Evolutionary conservation across 2,797 vertebrate species (phyloP).

Genomic region (Merluccius polli): DNA sequence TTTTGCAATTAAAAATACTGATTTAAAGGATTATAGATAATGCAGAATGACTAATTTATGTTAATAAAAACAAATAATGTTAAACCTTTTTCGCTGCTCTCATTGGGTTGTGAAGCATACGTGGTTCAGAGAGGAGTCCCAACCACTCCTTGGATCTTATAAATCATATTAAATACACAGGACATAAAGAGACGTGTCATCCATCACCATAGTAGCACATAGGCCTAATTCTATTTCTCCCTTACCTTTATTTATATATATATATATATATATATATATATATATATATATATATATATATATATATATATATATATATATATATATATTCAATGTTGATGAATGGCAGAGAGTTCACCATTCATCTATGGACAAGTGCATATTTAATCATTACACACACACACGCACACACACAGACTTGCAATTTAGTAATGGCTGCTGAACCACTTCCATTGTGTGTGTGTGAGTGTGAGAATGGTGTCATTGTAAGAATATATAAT

Average conservation of each 20-base stretch:
- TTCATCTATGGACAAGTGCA: no score
- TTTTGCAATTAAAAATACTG: slow-evolving; percentile 62
- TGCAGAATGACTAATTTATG: background rate
- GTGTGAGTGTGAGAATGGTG: no score
- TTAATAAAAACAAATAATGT: background rate
- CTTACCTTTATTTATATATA: background rate
- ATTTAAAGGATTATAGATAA: slow-evolving; percentile 19
- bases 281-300: no score
- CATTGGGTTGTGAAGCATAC: background rate
- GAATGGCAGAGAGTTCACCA: slow-evolving; percentile 11
- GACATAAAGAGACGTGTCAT: background rate
- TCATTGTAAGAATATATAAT: no score
- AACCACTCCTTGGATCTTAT: background rate
- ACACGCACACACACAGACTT: no score
- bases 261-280: no score
- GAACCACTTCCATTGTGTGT: no score
- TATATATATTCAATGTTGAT: slow-evolving; percentile 24
- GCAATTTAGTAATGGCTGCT: no score
- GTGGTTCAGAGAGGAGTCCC: background rate
- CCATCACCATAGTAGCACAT: background rate
- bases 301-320: no score
- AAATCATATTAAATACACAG: no score
- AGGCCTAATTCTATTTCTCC: background rate
- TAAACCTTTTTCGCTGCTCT: background rate
- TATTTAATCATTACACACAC: no score